phyloP scores from a whole-genome alignment of 1,140 invertebrate genomes.

The Lucilia cuprina region DNA sequence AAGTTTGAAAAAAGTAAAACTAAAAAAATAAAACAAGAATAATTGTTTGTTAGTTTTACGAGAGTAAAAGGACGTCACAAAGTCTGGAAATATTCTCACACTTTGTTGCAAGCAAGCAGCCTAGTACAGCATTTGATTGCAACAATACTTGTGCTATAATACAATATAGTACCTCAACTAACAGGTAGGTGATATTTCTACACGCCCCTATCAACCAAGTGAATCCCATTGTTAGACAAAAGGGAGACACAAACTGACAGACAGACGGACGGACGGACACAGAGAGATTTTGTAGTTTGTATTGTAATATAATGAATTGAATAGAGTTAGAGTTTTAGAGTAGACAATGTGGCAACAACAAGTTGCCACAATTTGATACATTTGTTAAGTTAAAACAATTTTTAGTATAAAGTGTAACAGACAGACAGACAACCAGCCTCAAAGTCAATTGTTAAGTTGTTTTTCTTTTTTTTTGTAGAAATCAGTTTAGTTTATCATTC shows the following conservation, averaged over 20 bases:
- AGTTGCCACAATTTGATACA: slow-evolving; percentile 1
- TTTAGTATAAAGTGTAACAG: background rate
- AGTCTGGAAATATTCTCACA: slow-evolving; percentile 60
- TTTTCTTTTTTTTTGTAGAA: background rate
- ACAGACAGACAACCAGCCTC: slow-evolving; percentile 1
- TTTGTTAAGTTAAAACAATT: background rate
- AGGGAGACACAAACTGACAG: slow-evolving; percentile 2
- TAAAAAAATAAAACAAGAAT: slow-evolving; percentile 19
- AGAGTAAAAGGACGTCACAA: slow-evolving; percentile 47
- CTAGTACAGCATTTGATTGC: background rate
- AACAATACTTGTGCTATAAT: background rate
- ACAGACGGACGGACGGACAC: background rate
- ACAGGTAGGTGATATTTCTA: slow-evolving; percentile 48
- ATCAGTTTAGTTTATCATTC: too few species aligned
- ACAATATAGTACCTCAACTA: slow-evolving; percentile 21
- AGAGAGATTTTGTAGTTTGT: background rate
- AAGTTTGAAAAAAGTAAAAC: background rate
- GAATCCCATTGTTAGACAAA: slow-evolving; percentile 46
- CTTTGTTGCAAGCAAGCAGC: slow-evolving; percentile 1
- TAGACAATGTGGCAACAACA: slow-evolving; percentile 32
- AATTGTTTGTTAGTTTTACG: slow-evolving; percentile 29
- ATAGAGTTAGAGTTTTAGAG: background rate
- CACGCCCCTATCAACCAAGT: slow-evolving; percentile 61
- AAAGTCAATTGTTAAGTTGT: slow-evolving; percentile 22
- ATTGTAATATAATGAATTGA: background rate